Base-by-base conservation (phyloP, 1,140 invertebrate genomes). In the Cydia amplana region DNA sequence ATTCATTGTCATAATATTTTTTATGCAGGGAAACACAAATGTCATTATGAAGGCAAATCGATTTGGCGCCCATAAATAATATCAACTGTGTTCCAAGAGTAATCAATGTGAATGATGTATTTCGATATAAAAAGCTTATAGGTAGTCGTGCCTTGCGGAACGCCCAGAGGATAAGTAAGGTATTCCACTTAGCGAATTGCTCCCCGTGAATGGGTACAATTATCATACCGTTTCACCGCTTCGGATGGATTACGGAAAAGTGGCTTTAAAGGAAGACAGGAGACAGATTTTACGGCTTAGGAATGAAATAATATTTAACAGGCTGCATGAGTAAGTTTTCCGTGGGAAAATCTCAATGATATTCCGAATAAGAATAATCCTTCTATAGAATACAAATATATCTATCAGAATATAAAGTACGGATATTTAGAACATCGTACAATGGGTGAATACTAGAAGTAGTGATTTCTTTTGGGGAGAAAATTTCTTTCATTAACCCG, bases 101-200 rank as follows among this genome's bases (percentile, higher is more conserved):
- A 87, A 88, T 85, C 78, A 87, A 86, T 87, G 82, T 72, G 73
- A 78, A 77, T 76, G 77, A 91, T 91, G 80, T 79, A 81, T 90
- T 83, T 83, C 83, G 83, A 87, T 88, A 84, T 79, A 85, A 86
- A 70, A 83, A 85, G 75, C 67, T 79, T 73, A 77, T 80, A 83
- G 82, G 83, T 85, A 77, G 80, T 75, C 90, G 90, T 91, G 90
- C 87, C 83, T 81, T 73, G 77, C 51, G 77, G 72, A 78, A 82
- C 80, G 81, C 76, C 74, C 75, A 64, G 77, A 81, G 88, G 90
- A 91, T 91, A 87, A 91, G 87, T 86, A 84, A 86, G 83, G 85
- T 83, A 86, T 84, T 83, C 83, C 88, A 90, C 83, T 91, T 87
- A 90, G 83, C 70, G 81, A 83, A 90, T 91, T 91, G 88, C 77